Base-by-base conservation (phyloP, 2,888 invertebrate species). In the Masnerella sp. region DNA sequence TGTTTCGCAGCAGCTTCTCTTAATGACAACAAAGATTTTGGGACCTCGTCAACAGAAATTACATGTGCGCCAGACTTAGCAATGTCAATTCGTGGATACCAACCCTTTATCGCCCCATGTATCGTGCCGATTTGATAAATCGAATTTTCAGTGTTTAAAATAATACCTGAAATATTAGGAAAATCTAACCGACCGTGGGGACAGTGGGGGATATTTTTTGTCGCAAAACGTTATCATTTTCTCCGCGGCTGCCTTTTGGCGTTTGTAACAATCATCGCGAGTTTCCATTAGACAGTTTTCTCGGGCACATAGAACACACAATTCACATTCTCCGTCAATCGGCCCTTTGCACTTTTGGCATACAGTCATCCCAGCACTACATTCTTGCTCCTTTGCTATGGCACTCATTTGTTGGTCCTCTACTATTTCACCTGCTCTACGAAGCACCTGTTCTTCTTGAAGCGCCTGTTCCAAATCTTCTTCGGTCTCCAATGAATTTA, bases 1-100 rank as follows among this genome's bases (percentile, higher is more conserved):
- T 47, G 47, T n/a, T 32, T 32, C 17, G 47, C 47, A 15, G 47
- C 32, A 11, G 47, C 47, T 47, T 47, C 47, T 47, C 47, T 15
- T 9, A 47, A 18, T 4, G 47, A 14, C 15, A 47, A 47, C 1
- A 14, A 28, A 15, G 4, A 17, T 12, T 14, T 1, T n/a, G 47
- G 47, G 8, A 47, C 32, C 1, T 32, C 17, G 5, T 47, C 47
- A n/a, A 18, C 17, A 1, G n/a, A 11, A 1, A 47, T 17, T 9
- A 3, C 7, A 14, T 47, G 5, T 15, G 47, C 17, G 9, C 32
- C 12, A 8, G 47, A 9, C 18, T 32, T 32, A 4, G 32, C 18
- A 11, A 47, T 20, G 5, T 47, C 47, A 3, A n/a, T 32, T 17
- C 47, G n/a, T 7, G 32, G 18, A 32, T 18, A 49, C 49, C 49